Base-by-base conservation (phyloP, 2,113 vertebrate species). In the Proteles cristata region DNA sequence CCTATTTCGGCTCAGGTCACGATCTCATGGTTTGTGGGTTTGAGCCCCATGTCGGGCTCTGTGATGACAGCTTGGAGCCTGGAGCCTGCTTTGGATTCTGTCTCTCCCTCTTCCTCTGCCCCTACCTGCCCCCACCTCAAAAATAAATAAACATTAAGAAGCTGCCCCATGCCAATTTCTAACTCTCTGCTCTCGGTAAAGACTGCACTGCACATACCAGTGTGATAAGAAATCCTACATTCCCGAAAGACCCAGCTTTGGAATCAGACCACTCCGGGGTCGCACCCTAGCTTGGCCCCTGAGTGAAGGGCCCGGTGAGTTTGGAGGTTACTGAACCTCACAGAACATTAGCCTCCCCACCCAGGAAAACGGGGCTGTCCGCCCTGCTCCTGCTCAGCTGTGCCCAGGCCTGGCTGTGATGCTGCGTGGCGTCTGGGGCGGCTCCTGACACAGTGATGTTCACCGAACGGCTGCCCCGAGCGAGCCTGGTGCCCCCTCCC, bases 281-380 rank as follows among this genome's bases (percentile, higher is more conserved):
- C 76, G 28, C 26, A 68, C 12, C 43, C n/a, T 53, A 35, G 61
- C 77, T 28, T 35, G 16, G 77, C 6, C 39, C 77, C 12, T 0
- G 23, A 7, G 21, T 33, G 11, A 53, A 53, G 39, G 35, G 11
- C 7, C 25, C 43, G 16, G 33, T 35, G 83, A 65, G 3, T 31
- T 2, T n/a, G 33, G 28, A 35, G 11, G 43, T 14, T 2, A 19
- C 14, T 11, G 4, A 43, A 5, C 21, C 85, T 28, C 31, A 1
- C 53, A 5, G 39, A 48, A 15, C 15, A 1, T 0, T 0, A 10
- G 80, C 39, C 28, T 61, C 5, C 26, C 17, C 63, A 28, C 76
- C 11, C 0, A 0, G 21, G 55, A 16, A 65, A 63, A 48, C 0
- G 0, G 66, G 7, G 74, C 1, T 3, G 2, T 23, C 35, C 0